phyloP scores from a whole-genome alignment of 2,888 invertebrate genomes.

The Drosophila neutralis region DNA sequence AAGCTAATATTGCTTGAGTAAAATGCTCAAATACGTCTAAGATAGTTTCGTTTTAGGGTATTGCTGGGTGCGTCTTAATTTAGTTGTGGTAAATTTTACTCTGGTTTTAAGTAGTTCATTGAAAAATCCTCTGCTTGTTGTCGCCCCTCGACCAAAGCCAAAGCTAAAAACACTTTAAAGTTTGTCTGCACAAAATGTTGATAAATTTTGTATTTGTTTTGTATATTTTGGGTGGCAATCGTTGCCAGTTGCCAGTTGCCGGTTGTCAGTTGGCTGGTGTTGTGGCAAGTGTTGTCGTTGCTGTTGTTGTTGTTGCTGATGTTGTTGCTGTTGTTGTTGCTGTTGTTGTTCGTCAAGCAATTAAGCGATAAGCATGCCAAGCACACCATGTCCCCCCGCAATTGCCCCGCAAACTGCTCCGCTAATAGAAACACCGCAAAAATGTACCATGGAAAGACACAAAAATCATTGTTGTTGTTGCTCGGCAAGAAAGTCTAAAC shows the following conservation, averaged over 20 bases:
- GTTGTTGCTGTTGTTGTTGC: constrained; percentile 21
- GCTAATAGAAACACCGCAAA: constrained; percentile 42
- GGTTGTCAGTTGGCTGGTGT: background rate
- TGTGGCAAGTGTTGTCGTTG: constrained; percentile 33
- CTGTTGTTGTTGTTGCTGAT: constrained; percentile 26
- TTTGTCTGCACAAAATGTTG: constrained; percentile 43
- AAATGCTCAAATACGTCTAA: background rate
- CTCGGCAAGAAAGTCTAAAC: constrained; percentile 18
- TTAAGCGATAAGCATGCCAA: constrained; percentile 76
- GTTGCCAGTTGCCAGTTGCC: background rate
- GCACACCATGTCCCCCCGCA: constrained; percentile 46
- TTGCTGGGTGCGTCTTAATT: constrained; percentile 11
- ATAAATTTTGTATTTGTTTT: constrained; percentile 56
- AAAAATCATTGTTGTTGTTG: constrained; percentile 40
- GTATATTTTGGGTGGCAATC: constrained; percentile 42
- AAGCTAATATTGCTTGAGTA: background rate
- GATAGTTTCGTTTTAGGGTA: background rate
- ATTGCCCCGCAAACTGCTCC: background rate
- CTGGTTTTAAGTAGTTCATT: constrained; percentile 13
- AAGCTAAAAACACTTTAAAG: constrained; percentile 45
- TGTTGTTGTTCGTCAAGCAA: constrained; percentile 62
- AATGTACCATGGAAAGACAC: constrained; percentile 51
- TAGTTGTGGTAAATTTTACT: constrained; percentile 1
- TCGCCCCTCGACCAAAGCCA: background rate
- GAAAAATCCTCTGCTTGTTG: constrained; percentile 9